These are phyloP conservation scores for Agrypnia vestita DNA, from an alignment of 1,140 invertebrate genomes.

Conservation along the genomic window DNA sequence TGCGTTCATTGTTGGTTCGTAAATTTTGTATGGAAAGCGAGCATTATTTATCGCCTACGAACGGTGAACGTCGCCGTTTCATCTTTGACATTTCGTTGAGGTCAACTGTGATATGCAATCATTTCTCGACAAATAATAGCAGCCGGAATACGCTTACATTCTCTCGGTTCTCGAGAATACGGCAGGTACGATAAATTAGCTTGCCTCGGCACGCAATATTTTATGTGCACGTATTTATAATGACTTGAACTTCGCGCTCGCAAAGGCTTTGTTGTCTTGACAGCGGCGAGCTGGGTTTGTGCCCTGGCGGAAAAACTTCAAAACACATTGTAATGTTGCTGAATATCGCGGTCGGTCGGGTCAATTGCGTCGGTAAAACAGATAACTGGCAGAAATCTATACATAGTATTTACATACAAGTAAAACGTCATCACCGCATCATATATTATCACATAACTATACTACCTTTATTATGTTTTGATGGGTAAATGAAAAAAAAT, in stretches of 20 bases:
- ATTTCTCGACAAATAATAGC: slow-evolving; percentile 37
- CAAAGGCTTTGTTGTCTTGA: background rate
- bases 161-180: background rate
- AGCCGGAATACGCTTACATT: slow-evolving; percentile 17
- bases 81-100: slow-evolving; percentile 52
- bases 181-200: slow-evolving; percentile 16
- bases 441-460: too few species aligned
- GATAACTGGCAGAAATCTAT: background rate
- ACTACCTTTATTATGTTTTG: too few species aligned
- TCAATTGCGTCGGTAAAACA: slow-evolving; percentile 19
- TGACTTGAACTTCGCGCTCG: background rate
- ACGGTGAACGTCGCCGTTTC: slow-evolving; percentile 40
- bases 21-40: slow-evolving; percentile 27
- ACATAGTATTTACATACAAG: too few species aligned
- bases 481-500: too few species aligned
- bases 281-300: background rate
- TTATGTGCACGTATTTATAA: background rate
- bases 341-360: too few species aligned
- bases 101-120: slow-evolving; percentile 51
- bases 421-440: too few species aligned
- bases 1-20: slow-evolving; percentile 2
- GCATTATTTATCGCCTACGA: slow-evolving; percentile 32
- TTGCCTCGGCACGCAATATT: slow-evolving; percentile 16
- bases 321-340: background rate
- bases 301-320: slow-evolving; percentile 21